Evolutionary conservation across 1,140 invertebrate genomes (phyloP).

Genomic region (Musca vetustissima): DNA sequence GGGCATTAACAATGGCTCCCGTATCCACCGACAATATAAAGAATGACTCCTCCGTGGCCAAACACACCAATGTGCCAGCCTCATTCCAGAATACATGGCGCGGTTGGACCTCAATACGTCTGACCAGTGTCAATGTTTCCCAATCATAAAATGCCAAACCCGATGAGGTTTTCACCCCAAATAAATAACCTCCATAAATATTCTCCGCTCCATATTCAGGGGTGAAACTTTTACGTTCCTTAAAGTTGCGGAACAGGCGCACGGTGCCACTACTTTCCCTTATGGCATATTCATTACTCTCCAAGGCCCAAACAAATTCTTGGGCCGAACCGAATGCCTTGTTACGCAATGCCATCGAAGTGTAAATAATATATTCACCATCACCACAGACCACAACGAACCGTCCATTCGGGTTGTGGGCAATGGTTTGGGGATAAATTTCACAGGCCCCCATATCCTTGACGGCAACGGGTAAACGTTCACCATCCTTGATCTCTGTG

Average conservation of each 20-base stretch:
- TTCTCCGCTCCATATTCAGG: constrained; percentile 95
- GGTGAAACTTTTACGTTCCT: constrained; percentile 93
- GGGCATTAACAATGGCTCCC: constrained; percentile 72
- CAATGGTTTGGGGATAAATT: constrained; percentile 98
- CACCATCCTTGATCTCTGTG: constrained; percentile 84
- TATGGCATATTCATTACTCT: constrained; percentile 94
- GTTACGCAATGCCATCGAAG: constrained; percentile 97
- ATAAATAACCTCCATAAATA: constrained; percentile 93
- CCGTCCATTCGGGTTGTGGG: constrained; percentile 97
- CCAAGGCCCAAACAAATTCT: constrained; percentile 98
- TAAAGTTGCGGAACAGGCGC: constrained; percentile 98
- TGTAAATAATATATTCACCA: constrained; percentile 99
- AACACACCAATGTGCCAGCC: constrained; percentile 89
- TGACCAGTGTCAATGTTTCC: constrained; percentile 88
- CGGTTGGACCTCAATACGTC: constrained; percentile 63
- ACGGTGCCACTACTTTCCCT: constrained; percentile 88
- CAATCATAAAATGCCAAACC: constrained; percentile 96
- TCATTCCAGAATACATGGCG: constrained; percentile 95
- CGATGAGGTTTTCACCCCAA: constrained; percentile 91
- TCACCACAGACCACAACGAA: constrained; percentile 99
- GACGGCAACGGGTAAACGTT: constrained; percentile 86
- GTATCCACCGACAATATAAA: constrained; percentile 91
- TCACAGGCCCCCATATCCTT: constrained; percentile 99
- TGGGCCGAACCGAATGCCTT: constrained; percentile 98
- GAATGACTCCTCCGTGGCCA: constrained; percentile 95